Evolutionary conservation across 2,113 vertebrate species (phyloP).

Genomic region (Gallinago media): DNA sequence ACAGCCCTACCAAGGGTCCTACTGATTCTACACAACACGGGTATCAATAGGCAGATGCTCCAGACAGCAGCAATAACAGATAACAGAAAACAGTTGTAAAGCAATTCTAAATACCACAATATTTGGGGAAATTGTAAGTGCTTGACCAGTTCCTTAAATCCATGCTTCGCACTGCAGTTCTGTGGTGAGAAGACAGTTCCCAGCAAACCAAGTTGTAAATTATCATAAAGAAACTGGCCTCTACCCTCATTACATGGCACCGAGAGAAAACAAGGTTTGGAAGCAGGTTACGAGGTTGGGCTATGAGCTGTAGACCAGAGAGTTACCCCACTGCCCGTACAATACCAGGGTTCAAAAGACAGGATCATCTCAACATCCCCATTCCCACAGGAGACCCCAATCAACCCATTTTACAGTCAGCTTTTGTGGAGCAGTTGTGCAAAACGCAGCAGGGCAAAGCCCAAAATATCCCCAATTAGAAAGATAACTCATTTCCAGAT

Average conservation of each 20-base stretch:
- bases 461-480: conserved; percentile 34
- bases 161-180: background rate
- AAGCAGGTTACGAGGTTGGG: background rate
- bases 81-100: background rate
- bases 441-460: conserved; percentile 9
- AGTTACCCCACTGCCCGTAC: background rate
- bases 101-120: background rate
- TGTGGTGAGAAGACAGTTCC: background rate
- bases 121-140: background rate
- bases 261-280: background rate
- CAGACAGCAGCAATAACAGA: background rate
- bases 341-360: background rate
- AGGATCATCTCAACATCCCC: background rate
- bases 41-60: background rate
- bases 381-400: background rate
- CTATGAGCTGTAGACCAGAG: background rate
- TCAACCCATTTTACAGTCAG: background rate
- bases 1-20: background rate
- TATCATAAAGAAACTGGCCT: background rate
- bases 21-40: background rate
- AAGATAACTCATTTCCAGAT: conserved; percentile 40
- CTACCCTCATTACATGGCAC: background rate
- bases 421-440: fast-evolving
- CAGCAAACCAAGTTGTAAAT: background rate
- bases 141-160: background rate